phyloP scores from a whole-genome alignment of 2,888 invertebrate genomes.

The Agrochola circellaris region DNA sequence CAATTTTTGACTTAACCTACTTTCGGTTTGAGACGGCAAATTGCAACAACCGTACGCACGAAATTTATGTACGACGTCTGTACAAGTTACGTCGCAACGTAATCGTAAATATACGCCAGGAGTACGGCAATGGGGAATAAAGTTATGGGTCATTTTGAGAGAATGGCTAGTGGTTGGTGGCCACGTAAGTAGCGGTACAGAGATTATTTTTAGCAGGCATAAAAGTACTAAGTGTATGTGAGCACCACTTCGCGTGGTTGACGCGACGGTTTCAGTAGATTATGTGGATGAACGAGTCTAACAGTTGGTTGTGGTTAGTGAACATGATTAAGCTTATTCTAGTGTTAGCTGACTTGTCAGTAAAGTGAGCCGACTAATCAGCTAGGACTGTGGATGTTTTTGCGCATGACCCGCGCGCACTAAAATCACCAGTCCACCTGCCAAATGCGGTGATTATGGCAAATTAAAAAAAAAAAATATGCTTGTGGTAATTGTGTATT shows the following conservation, averaged over 20 bases:
- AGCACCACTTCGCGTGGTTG: conserved; percentile 25
- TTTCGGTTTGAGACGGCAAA: conserved; percentile 58
- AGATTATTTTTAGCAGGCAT: conserved; percentile 47
- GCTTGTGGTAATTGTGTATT: background rate
- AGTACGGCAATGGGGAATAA: conserved; percentile 66
- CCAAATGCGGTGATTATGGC: conserved; percentile 39
- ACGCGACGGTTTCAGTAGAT: conserved; percentile 3
- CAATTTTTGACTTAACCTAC: conserved; percentile 65
- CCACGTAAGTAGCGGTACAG: conserved; percentile 45
- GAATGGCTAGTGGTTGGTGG: conserved; percentile 50
- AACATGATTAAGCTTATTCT: background rate
- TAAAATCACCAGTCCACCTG: conserved; percentile 39
- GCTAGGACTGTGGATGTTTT: conserved; percentile 8
- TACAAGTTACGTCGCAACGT: conserved; percentile 63
- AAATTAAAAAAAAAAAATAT: background rate
- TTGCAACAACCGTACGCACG: conserved; percentile 66
- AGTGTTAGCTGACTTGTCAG: background rate
- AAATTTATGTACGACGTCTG: conserved; percentile 68
- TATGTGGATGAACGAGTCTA: conserved; percentile 6
- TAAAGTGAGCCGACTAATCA: background rate
- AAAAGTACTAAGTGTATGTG: conserved; percentile 39
- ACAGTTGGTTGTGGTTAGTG: background rate
- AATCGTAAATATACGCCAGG: conserved; percentile 67
- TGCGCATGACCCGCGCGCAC: background rate
- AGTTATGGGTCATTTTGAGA: conserved; percentile 64